Percentiles rank a stretch among this genome's conserved stretches.
Evolutionary conservation across 2,797 vertebrate genomes (phyloP).

Genomic region (Gallirallus australis): DNA sequence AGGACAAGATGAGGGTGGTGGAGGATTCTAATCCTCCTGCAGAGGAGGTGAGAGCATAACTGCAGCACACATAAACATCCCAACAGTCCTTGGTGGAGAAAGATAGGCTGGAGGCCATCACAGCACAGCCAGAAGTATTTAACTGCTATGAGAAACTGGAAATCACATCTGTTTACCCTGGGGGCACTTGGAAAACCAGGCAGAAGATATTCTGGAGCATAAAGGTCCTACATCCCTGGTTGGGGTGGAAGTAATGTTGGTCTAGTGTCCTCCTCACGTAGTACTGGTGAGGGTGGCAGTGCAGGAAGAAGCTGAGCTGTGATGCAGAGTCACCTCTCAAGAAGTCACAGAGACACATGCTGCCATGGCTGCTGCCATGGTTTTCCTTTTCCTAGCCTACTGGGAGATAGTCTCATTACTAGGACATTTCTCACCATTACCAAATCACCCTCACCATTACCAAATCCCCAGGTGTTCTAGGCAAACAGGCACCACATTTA

Average conservation of each 20-base stretch:
- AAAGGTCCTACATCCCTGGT: not conserved
- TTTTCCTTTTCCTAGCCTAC: not conserved
- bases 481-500: not conserved
- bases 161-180: not conserved
- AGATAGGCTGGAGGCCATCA: not conserved
- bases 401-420: not conserved
- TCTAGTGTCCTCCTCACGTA: not conserved
- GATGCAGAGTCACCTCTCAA: not conserved
- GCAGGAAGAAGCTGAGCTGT: not conserved
- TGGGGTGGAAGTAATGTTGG: not conserved
- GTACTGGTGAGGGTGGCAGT: fast-evolving
- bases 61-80: not conserved
- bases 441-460: not conserved
- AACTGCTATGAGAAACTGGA: not conserved
- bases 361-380: not conserved
- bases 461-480: not conserved
- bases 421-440: not conserved
- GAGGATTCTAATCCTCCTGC: not conserved
- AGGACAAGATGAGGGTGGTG: not conserved
- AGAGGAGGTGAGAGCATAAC: not conserved
- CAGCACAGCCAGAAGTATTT: not conserved
- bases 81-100: not conserved
- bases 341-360: not conserved
- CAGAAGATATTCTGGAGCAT: not conserved
- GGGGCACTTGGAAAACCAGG: not conserved